Percentiles rank a stretch among this genome's conserved stretches.
These are phyloP conservation scores for Nomia melanderi DNA, from an alignment of 1,140 invertebrate species.

Conservation along the genomic window DNA sequence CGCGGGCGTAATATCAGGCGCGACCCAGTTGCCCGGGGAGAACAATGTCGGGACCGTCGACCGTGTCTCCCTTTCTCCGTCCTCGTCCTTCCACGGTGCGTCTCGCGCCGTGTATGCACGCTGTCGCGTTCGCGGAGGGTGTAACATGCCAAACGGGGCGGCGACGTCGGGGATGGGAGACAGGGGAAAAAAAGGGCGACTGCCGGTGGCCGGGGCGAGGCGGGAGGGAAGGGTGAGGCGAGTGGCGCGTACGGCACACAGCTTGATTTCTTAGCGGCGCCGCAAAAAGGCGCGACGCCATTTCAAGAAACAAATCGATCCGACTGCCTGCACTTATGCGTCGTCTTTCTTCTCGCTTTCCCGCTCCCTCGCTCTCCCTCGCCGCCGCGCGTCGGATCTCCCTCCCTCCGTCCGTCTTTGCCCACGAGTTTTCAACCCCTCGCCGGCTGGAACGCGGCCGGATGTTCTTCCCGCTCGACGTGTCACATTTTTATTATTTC, in stretches of 20 bases:
- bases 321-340: slow-evolving; percentile 39
- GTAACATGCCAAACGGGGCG: slow-evolving; percentile 22
- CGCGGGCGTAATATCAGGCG: slow-evolving; percentile 51
- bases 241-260: slow-evolving; percentile 43
- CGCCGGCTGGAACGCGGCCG: background rate
- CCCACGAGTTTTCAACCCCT: too few relatives aligned
- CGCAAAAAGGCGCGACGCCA: slow-evolving; percentile 55
- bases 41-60: slow-evolving; percentile 42
- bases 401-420: too few relatives aligned
- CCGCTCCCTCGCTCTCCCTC: background rate
- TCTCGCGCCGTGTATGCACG: background rate
- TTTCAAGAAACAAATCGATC: slow-evolving; percentile 61
- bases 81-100: slow-evolving; percentile 13
- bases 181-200: too few relatives aligned
- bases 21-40: slow-evolving; percentile 49
- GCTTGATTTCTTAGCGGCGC: slow-evolving; percentile 61
- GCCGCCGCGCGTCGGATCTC: too few relatives aligned
- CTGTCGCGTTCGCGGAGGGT: slow-evolving; percentile 8
- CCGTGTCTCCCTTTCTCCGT: slow-evolving; percentile 15
- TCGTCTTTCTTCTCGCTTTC: slow-evolving; percentile 16
- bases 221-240: background rate
- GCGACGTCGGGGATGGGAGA: too few relatives aligned
- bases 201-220: background rate
- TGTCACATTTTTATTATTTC: slow-evolving; percentile 54
- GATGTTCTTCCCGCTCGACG: background rate